Conservation (phyloP, 2,113 vertebrate genomes). For the Isurus oxyrinchus region DNA sequence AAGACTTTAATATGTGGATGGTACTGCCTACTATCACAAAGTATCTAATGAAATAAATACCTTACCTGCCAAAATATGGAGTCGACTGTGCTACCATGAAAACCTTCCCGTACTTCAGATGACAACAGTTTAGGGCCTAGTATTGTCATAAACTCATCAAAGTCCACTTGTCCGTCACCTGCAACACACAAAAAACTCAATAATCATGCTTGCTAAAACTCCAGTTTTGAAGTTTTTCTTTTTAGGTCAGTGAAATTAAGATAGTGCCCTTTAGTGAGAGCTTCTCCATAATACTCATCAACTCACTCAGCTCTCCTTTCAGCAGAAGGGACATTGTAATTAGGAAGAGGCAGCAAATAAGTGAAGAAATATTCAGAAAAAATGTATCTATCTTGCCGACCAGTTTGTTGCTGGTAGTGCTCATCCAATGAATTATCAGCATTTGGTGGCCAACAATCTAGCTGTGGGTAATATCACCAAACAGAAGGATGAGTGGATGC, state of each 20-base stretch:
- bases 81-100: constrained; percentile 91
- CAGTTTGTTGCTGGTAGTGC: background rate
- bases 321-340: background rate
- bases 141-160: constrained; percentile 97
- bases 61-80: constrained; percentile 98
- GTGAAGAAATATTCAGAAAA: background rate
- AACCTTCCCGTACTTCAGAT: constrained; percentile 86
- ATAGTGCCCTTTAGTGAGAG: background rate
- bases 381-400: background rate
- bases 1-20: background rate
- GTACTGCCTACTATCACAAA: background rate
- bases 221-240: background rate
- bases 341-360: background rate
- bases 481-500: background rate
- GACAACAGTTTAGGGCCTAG: constrained; percentile 91
- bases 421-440: background rate
- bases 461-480: background rate
- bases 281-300: background rate
- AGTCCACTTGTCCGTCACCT: constrained; percentile 96
- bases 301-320: background rate
- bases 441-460: background rate
- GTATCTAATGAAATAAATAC: background rate
- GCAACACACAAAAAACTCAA: constrained; percentile 40
- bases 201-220: background rate
- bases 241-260: background rate